A percentile compares a stretch with the other conserved stretches of the same genome.
These are phyloP conservation scores for Myanophis thanlyinensis DNA, from an alignment of 2,113 vertebrate genomes.

Conservation along the genomic window DNA sequence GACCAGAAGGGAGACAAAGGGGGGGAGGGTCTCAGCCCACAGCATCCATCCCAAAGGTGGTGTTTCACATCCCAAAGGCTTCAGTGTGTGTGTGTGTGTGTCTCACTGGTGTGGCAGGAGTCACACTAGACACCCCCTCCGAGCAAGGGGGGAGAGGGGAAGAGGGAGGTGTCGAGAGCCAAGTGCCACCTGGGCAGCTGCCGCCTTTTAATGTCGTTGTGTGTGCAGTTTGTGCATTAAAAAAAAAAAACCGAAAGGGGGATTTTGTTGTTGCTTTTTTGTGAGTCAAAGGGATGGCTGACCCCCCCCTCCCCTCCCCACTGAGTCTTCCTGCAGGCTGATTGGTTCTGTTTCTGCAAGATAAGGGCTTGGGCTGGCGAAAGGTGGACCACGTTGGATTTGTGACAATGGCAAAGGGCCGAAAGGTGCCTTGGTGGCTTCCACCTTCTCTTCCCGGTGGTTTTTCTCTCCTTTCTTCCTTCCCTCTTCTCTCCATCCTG, in stretches of 20 bases:
- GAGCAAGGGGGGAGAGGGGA: slow-evolving; percentile 13
- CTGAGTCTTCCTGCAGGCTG: slow-evolving; percentile 46
- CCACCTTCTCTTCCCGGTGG: slow-evolving; percentile 48
- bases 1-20: background rate
- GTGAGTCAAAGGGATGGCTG: slow-evolving; percentile 71
- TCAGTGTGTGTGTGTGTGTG: background rate
- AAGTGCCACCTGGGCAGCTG: slow-evolving; percentile 63
- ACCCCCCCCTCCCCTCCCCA: slow-evolving; percentile 52
- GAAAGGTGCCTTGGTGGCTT: slow-evolving; percentile 38
- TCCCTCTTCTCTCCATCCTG: slow-evolving; percentile 42
- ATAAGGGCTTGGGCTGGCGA: slow-evolving; percentile 67
- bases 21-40: background rate
- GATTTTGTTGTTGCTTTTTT: slow-evolving; percentile 60
- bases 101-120: slow-evolving; percentile 61
- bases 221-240: slow-evolving; percentile 56
- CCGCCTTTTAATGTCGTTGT: slow-evolving; percentile 59
- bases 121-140: slow-evolving; percentile 39
- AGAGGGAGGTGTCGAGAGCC: slow-evolving; percentile 55
- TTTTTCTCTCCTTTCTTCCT: slow-evolving; percentile 46
- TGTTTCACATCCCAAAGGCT: background rate
- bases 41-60: too few species aligned
- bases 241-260: background rate
- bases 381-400: slow-evolving; percentile 52
- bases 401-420: slow-evolving; percentile 50
- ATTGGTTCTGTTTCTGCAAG: slow-evolving; percentile 68